Base-by-base conservation (phyloP, 2,888 invertebrate species). In the Chaitophorus viminalis region DNA sequence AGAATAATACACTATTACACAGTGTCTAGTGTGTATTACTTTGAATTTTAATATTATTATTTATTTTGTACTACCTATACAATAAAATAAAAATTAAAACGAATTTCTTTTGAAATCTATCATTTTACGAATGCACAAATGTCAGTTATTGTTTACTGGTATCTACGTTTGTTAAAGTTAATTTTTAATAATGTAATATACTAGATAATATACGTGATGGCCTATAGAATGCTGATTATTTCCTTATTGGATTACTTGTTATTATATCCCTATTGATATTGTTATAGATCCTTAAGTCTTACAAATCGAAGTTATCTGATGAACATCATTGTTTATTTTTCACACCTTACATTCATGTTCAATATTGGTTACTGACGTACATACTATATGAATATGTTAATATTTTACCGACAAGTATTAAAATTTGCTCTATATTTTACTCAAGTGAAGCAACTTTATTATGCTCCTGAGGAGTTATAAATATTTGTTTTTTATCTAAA, bases 221-320 rank as follows among this genome's bases (percentile, higher is more conserved):
- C 60, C 83, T 31, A 29, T 75, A 60, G 60, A 39, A 76, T 75
- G 65, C 65, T 39, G 75, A 84, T 60, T 18, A 65, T 84, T 84
- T 84, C 75, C 83, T 75, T 21, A 39, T 72, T 54, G 72, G 17
- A 52, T 82, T 39, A 39, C 31, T 0, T 75, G 75, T 84, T 84
- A 65, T 83, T 82, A n/a, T n/a, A n/a, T n/a, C n/a, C n/a, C n/a
- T n/a, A n/a, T n/a, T n/a, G n/a, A n/a, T n/a, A n/a, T n/a, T n/a
- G n/a, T n/a, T n/a, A n/a, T n/a, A n/a, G n/a, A 9, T 36, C 33
- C 54, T 72, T 17, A 33, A 6, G 21, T 0, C 9, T 39, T 74
- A 11, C 25, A 78, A 78, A 78, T 54, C 54, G 54, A 54, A 52
- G 54, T 14, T 33, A 78, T 54, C 54, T 25, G 31, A 14, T 25